These are phyloP conservation scores for Stegodyphus dumicola DNA, from an alignment of 1,140 invertebrate genomes.

Conservation along the genomic window DNA sequence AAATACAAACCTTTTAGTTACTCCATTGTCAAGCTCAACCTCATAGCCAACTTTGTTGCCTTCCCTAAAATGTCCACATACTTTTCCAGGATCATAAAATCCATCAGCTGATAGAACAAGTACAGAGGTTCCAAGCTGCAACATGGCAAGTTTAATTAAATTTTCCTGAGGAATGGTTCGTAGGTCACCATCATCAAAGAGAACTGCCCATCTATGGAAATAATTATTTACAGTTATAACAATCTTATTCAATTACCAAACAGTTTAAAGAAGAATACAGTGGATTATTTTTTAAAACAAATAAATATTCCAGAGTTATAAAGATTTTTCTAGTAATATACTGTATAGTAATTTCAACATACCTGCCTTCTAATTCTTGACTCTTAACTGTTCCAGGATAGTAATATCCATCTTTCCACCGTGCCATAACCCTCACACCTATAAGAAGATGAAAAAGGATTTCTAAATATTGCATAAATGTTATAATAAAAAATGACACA, in stretches of 20 bases:
- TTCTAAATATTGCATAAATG: too few species aligned
- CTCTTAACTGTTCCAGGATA: slow-evolving; percentile 61
- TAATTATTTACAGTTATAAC: background rate
- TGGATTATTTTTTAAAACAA: too few species aligned
- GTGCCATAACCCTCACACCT: slow-evolving; percentile 63
- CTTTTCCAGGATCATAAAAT: slow-evolving; percentile 52
- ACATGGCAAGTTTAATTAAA: slow-evolving; percentile 48
- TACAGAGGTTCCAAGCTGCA: slow-evolving; percentile 32
- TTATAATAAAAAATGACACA: too few species aligned
- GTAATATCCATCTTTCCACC: slow-evolving; percentile 63
- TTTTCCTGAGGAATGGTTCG: slow-evolving; percentile 57
- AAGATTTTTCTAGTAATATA: too few species aligned
- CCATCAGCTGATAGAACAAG: slow-evolving; percentile 35
- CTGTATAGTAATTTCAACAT: background rate
- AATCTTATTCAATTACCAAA: too few species aligned
- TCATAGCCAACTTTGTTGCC: slow-evolving; percentile 54
- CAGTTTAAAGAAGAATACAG: too few species aligned
- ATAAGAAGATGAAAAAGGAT: background rate
- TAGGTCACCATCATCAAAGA: slow-evolving; percentile 62
- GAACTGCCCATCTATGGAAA: slow-evolving; percentile 59
- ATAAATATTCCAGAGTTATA: too few species aligned
- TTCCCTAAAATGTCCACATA: slow-evolving; percentile 48
- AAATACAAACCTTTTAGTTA: slow-evolving; percentile 40
- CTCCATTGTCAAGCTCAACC: slow-evolving; percentile 49
- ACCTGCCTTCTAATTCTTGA: slow-evolving; percentile 50